These are phyloP conservation scores for Lepus oiostolus DNA, from an alignment of 2,797 vertebrate genomes.

Conservation along the genomic window DNA sequence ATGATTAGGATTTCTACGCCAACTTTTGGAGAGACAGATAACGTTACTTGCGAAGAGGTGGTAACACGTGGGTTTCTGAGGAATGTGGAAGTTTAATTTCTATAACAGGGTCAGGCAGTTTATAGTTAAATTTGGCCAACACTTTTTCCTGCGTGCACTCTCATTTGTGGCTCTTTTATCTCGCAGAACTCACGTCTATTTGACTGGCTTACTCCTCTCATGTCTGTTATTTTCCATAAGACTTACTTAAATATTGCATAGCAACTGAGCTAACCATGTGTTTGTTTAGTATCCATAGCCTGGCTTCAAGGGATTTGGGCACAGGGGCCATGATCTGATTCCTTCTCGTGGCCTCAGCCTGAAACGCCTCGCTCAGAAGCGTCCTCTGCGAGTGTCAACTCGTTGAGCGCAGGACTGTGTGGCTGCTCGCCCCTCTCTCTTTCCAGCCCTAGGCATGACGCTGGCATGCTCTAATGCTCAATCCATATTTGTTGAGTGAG, in stretches of 20 bases:
- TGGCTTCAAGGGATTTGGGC: background rate
- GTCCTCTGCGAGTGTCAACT: background rate
- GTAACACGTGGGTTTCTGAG: background rate
- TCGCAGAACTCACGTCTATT: background rate
- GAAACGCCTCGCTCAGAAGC: background rate
- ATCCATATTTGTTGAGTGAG: conserved; percentile 4
- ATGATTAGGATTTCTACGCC: conserved; percentile 5
- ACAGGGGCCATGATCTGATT: background rate
- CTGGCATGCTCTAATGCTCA: background rate
- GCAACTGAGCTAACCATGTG: background rate
- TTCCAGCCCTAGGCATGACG: background rate
- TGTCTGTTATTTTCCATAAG: background rate
- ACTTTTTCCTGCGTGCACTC: background rate
- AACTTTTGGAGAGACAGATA: background rate
- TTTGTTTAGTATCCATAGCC: background rate
- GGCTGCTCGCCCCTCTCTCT: background rate
- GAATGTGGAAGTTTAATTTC: background rate
- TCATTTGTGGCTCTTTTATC: background rate
- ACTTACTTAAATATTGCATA: background rate
- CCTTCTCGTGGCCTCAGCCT: background rate
- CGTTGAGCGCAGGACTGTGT: background rate
- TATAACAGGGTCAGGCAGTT: background rate
- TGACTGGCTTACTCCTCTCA: conserved; percentile 6
- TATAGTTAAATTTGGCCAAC: conserved; percentile 2
- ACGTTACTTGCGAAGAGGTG: background rate